These are phyloP conservation scores for Anguilla obscura DNA, from an alignment of 2,797 vertebrate species.

Conservation along the genomic window DNA sequence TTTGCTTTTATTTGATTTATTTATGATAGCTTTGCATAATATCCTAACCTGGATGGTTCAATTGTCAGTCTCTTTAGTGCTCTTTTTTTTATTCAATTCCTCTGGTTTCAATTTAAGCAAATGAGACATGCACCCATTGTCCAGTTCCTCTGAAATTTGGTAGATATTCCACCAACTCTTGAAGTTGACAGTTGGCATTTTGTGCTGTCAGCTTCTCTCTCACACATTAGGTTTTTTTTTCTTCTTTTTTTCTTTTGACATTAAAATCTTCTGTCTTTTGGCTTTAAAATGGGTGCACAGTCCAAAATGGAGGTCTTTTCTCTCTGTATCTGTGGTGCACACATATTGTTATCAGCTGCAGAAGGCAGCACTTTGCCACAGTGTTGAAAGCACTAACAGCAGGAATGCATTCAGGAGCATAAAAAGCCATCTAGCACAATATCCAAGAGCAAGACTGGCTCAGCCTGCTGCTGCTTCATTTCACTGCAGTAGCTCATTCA, in stretches of 20 bases:
- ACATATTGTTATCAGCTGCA: not conserved
- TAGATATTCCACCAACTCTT: not conserved
- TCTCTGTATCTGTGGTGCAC: not conserved
- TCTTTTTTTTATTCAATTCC: not conserved
- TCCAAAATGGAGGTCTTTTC: not conserved
- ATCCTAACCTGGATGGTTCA: not conserved
- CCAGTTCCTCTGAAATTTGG: not conserved
- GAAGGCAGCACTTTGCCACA: not conserved
- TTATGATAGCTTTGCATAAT: not conserved
- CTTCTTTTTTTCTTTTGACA: not conserved
- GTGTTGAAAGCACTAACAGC: not conserved
- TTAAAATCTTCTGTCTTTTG: not conserved
- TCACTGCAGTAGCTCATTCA: not conserved
- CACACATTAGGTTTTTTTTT: too few relatives aligned
- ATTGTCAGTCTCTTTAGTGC: not conserved
- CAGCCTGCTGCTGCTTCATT: not conserved
- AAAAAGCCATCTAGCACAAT: not conserved
- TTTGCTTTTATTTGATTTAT: too few relatives aligned
- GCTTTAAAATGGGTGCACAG: not conserved
- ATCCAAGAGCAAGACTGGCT: not conserved
- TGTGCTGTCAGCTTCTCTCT: not conserved
- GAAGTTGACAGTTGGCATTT: not conserved
- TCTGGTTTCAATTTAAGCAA: not conserved
- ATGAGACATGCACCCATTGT: too few relatives aligned
- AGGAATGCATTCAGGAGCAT: not conserved